Percentiles rank a stretch among this genome's conserved stretches.
These are phyloP conservation scores for Theretra japonica DNA, from an alignment of 2,888 invertebrate species.

Conservation along the genomic window DNA sequence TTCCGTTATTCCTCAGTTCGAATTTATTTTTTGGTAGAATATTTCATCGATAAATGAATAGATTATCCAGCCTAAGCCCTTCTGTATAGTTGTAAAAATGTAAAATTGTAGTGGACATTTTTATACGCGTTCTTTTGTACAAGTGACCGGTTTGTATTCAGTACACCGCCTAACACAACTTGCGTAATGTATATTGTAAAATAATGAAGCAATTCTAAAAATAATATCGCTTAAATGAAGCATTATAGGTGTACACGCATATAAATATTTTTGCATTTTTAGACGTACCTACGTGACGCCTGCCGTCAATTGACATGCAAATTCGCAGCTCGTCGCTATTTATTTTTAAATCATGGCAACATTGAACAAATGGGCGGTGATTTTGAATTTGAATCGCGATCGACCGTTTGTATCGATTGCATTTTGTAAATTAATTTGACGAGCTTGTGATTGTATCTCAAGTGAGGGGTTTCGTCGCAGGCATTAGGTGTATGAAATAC, in stretches of 20 bases:
- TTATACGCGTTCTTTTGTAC: conserved; percentile 34
- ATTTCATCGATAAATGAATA: conserved; percentile 2
- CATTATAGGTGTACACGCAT: conserved; percentile 46
- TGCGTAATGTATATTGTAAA: conserved; percentile 46
- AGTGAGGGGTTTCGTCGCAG: not conserved
- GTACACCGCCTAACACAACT: conserved; percentile 24
- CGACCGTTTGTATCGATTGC: not conserved
- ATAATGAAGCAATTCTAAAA: conserved; percentile 49
- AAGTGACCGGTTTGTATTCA: conserved; percentile 25
- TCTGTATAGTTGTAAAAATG: conserved; percentile 21
- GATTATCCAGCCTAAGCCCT: not conserved
- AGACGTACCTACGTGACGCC: conserved; percentile 41
- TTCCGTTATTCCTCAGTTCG: not conserved
- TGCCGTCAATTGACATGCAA: conserved; percentile 17
- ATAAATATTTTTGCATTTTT: conserved; percentile 55
- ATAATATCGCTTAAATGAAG: conserved; percentile 44
- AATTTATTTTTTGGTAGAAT: not conserved
- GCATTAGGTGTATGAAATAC: conserved; percentile 20
- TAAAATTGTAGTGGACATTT: conserved; percentile 33
- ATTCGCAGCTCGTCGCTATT: not conserved
- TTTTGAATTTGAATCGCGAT: not conserved
- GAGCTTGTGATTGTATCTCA: not conserved
- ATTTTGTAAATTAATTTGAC: not conserved
- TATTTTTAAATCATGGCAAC: not conserved
- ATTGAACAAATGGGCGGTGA: not conserved